Base-by-base conservation (phyloP, 2,113 vertebrate species). In the Toxostoma redivivum region DNA sequence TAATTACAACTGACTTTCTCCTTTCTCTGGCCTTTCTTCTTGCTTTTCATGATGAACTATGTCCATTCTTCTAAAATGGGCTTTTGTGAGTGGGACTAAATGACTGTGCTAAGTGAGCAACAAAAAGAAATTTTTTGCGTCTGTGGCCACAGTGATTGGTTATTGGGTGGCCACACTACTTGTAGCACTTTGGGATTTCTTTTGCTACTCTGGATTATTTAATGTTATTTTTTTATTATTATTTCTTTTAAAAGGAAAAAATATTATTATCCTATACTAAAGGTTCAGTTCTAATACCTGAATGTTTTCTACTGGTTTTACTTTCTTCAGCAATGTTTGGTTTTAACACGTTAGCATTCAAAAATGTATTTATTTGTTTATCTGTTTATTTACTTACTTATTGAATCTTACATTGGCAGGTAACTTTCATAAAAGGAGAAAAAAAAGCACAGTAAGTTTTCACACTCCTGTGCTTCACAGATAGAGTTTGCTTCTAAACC, bases 241-340 rank as follows among this genome's bases (percentile, higher is more conserved):
- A 7, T 50, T 77, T 40, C 6, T 21, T 50, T 67, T 28, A 18
- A n/a, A 62, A 50, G 5, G 15, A 66, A 44, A 44, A 62, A 31
- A 56, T 35, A 27, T 7, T 25, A 3, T 90, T 58, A 3, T 74
- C 4, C 20, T 6, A 5, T 16, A 8, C 6, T 60, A 57, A 57
- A 56, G 0, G 2, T 42, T 80, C 20, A 31, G 3, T 69, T 50
- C 24, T 65, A 66, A 70, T 8, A 5, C 2, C 37, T 35, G 20
- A 57, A 38, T 21, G 0, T 25, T 62, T 73, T 67, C 6, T 44
- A 4, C 4, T 40, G 14, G 5, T 23, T 74, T 82, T 31, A 5
- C 8, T 2, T 57, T 21, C 23, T 8, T 53, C 9, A 12, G 9
- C 21, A 16, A 7, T 12, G 2, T 20, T 45, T 37, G 1, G 0